phyloP scores from a whole-genome alignment of 2,888 invertebrate species.

The Andrena camellia region DNA sequence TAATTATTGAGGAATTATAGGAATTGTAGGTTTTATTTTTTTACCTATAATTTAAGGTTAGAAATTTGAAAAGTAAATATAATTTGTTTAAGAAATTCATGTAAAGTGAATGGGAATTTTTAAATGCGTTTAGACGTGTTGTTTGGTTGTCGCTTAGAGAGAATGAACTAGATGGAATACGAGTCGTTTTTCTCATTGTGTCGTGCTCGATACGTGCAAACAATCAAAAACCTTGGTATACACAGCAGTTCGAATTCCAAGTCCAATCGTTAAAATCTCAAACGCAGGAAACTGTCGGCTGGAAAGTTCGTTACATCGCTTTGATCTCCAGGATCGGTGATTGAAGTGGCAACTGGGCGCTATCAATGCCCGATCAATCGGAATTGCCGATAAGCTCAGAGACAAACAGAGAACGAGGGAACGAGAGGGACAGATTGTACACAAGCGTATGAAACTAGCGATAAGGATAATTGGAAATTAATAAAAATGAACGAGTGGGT shows the following conservation, averaged over 20 bases:
- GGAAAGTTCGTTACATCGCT: constrained; percentile 35
- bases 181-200: no score
- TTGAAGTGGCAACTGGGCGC: constrained; percentile 21
- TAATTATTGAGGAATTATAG: no score
- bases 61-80: no score
- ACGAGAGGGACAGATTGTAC: neutral
- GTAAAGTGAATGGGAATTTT: no score
- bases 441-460: neutral
- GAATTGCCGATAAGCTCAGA: constrained; percentile 37
- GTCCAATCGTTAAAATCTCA: constrained; percentile 20
- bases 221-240: neutral
- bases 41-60: no score
- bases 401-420: neutral
- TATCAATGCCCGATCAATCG: constrained; percentile 43
- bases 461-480: constrained; percentile 17
- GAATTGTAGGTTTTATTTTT: no score
- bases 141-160: no score
- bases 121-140: no score
- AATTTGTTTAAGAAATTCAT: no score
- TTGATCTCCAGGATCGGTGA: constrained; percentile 28
- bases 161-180: no score
- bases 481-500: neutral
- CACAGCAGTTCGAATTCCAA: constrained; percentile 16
- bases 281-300: neutral
- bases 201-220: no score